Conservation (phyloP, 2,797 vertebrate genomes). For the Micropoecilia bifurca region DNA sequence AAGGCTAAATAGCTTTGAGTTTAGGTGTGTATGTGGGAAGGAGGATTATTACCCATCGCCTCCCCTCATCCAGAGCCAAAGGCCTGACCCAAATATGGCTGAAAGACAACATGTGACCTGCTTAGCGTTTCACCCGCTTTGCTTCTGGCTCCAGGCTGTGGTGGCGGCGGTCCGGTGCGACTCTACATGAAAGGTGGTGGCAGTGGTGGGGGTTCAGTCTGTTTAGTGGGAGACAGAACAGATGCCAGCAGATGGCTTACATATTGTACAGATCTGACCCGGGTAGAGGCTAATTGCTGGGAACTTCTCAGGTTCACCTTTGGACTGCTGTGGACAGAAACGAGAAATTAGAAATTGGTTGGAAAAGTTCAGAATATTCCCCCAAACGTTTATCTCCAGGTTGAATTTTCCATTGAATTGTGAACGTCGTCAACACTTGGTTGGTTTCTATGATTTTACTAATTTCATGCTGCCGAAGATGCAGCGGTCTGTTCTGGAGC, state of each 20-base stretch:
- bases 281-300: slow-evolving; percentile 86
- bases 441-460: slow-evolving; percentile 19
- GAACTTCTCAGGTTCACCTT: slow-evolving; percentile 88
- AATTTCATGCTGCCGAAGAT: slow-evolving; percentile 43
- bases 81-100: slow-evolving; percentile 99
- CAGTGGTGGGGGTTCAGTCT: slow-evolving; percentile 70
- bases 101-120: slow-evolving; percentile 98
- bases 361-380: neutral
- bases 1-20: slow-evolving; percentile 42
- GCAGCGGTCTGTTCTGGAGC: slow-evolving; percentile 11
- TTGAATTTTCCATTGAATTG: slow-evolving; percentile 13
- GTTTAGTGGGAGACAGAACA: slow-evolving; percentile 90
- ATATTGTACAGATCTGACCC: slow-evolving; percentile 96
- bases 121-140: slow-evolving; percentile 81
- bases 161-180: slow-evolving; percentile 50
- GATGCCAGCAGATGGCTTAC: slow-evolving; percentile 96
- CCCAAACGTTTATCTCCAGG: slow-evolving; percentile 24
- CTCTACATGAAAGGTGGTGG: slow-evolving; percentile 41
- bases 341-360: neutral
- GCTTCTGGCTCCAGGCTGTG: slow-evolving; percentile 60
- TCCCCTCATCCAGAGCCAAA: slow-evolving; percentile 85
- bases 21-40: slow-evolving; percentile 45
- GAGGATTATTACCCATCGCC: slow-evolving; percentile 79
- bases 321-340: neutral
- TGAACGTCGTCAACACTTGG: slow-evolving; percentile 7